These are phyloP conservation scores for Hypomecis atomaria DNA, from an alignment of 2,888 invertebrate species.

Conservation along the genomic window DNA sequence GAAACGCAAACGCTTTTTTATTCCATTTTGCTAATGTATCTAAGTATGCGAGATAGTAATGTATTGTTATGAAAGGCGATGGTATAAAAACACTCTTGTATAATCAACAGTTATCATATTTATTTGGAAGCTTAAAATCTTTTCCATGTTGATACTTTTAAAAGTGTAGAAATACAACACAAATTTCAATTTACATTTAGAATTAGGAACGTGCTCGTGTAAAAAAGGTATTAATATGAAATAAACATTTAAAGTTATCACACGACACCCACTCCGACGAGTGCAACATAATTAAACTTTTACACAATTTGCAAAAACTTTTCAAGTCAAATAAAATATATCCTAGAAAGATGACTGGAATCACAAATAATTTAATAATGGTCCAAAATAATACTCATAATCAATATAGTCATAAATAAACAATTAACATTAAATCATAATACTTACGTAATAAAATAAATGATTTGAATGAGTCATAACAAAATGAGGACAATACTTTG, in stretches of 20 bases:
- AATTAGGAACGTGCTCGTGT: slow-evolving; percentile 64
- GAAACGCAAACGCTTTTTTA: slow-evolving; percentile 67
- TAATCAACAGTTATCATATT: slow-evolving; percentile 80
- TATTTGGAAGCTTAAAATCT: slow-evolving; percentile 76
- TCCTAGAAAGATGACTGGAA: slow-evolving; percentile 44
- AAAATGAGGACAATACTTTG: slow-evolving; percentile 74
- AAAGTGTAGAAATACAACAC: slow-evolving; percentile 70
- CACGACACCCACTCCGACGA: slow-evolving; percentile 35
- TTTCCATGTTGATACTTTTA: slow-evolving; percentile 61
- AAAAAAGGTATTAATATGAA: slow-evolving; percentile 51
- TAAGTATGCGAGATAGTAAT: background rate
- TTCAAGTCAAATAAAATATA: slow-evolving; percentile 29
- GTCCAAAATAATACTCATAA: slow-evolving; percentile 71
- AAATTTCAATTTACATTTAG: slow-evolving; percentile 58
- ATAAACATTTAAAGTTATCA: slow-evolving; percentile 46
- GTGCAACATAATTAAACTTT: slow-evolving; percentile 34
- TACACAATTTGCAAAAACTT: slow-evolving; percentile 38
- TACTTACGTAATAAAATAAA: slow-evolving; percentile 56
- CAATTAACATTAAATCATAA: slow-evolving; percentile 61
- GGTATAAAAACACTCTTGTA: slow-evolving; percentile 41
- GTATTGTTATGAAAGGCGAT: too few species aligned
- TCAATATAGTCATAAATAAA: slow-evolving; percentile 58
- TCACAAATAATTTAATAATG: slow-evolving; percentile 58
- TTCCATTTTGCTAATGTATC: slow-evolving; percentile 33
- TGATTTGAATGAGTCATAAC: slow-evolving; percentile 60